Conservation (phyloP, 2,797 vertebrate genomes). For the Bradypodion ventrale region DNA sequence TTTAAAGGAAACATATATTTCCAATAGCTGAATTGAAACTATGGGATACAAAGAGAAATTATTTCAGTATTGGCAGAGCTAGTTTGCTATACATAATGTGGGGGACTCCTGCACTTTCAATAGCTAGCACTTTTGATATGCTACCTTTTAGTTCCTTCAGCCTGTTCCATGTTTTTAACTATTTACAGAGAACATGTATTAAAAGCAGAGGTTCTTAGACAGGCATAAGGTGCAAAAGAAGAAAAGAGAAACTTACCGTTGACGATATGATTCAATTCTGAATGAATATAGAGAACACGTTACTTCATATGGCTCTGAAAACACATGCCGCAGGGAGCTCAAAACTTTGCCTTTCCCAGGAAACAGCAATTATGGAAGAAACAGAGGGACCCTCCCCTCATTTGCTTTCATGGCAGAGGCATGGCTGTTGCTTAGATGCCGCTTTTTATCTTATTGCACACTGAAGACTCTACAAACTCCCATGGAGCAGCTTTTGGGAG, state of each 20-base stretch:
- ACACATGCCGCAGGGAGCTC: conserved; percentile 28
- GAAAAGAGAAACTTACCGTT: conserved; percentile 65
- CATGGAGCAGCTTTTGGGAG: conserved; percentile 38
- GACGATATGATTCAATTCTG: conserved; percentile 52
- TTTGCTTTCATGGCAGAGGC: conserved; percentile 53
- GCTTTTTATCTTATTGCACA: conserved; percentile 34
- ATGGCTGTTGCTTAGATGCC: conserved; percentile 34
- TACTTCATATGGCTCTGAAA: conserved; percentile 42
- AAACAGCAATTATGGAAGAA: conserved; percentile 48
- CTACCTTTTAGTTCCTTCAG: conserved; percentile 36
- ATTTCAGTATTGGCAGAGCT: conserved; percentile 49
- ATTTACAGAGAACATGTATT: conserved; percentile 50
- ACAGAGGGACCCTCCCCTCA: conserved; percentile 10
- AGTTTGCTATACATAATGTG: conserved; percentile 17
- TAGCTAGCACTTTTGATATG: conserved; percentile 30
- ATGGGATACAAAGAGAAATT: conserved; percentile 55
- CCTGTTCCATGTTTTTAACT: conserved; percentile 27
- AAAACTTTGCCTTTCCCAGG: conserved; percentile 60
- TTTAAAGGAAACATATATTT: conserved; percentile 34
- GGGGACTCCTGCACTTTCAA: not conserved
- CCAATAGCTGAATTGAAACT: conserved; percentile 41
- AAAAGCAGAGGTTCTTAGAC: conserved; percentile 46
- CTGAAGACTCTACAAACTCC: conserved; percentile 41
- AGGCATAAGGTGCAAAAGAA: conserved; percentile 53
- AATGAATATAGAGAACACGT: conserved; percentile 50